Evolutionary conservation across 2,797 vertebrate species (phyloP).

Genomic region (Macropodus opercularis): DNA sequence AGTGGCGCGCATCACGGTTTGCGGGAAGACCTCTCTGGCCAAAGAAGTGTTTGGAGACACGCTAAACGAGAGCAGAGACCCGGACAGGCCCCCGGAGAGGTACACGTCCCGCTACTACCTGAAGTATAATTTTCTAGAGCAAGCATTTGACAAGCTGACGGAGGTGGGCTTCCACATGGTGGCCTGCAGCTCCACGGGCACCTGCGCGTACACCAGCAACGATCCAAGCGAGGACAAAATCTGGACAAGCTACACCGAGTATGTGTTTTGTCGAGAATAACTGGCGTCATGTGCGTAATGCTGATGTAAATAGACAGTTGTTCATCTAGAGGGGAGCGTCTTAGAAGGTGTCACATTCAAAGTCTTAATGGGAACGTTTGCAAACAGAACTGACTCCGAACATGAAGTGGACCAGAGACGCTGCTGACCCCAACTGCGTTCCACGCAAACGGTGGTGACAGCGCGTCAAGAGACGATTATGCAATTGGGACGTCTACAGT

Average conservation of each 20-base stretch:
- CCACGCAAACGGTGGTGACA: not conserved
- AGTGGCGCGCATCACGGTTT: slow-evolving; percentile 93
- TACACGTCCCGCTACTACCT: slow-evolving; percentile 95
- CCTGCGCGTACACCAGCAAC: slow-evolving; percentile 89
- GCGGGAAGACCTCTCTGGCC: slow-evolving; percentile 91
- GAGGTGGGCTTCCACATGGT: slow-evolving; percentile 94
- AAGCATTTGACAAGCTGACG: slow-evolving; percentile 93
- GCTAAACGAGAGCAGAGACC: slow-evolving; percentile 93
- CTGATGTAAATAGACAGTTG: slow-evolving; percentile 53
- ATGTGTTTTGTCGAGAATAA: slow-evolving; percentile 94
- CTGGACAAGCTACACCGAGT: slow-evolving; percentile 97
- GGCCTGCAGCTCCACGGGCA: slow-evolving; percentile 92
- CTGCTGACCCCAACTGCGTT: slow-evolving; percentile 6
- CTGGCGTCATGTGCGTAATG: slow-evolving; percentile 39
- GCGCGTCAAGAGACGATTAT: not conserved
- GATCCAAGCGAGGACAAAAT: slow-evolving; percentile 95
- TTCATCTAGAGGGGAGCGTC: slow-evolving; percentile 33
- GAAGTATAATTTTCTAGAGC: slow-evolving; percentile 94
- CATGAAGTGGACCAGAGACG: slow-evolving; percentile 6
- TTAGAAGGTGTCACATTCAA: slow-evolving; percentile 30
- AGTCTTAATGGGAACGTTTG: slow-evolving; percentile 28
- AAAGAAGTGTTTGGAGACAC: slow-evolving; percentile 96
- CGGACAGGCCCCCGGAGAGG: slow-evolving; percentile 90
- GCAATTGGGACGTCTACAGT: slow-evolving; percentile 15
- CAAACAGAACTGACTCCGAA: not conserved